A percentile compares a stretch with the other conserved stretches of the same genome.
Conservation (phyloP, 2,797 vertebrate genomes). For the Tokudaia muenninki region DNA sequence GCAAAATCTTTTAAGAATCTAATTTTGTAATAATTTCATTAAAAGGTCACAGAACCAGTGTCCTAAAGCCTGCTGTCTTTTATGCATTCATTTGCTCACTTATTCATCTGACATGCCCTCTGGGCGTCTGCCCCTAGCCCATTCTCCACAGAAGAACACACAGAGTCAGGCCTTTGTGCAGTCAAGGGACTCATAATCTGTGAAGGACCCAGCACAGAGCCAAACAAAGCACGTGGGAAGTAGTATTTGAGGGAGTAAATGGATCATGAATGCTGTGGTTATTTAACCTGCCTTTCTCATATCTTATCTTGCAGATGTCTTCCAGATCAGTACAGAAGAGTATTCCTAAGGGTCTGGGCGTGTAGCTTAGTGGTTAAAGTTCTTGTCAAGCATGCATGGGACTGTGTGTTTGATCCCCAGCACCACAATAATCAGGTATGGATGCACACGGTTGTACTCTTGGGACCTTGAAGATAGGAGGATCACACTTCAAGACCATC, state of each 20-base stretch:
- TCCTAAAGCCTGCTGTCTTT: neutral
- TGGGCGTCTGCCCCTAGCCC: too few relatives aligned
- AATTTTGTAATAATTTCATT: conserved; percentile 10
- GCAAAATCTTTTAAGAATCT: conserved; percentile 29
- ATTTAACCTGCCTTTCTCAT: neutral
- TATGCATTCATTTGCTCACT: neutral
- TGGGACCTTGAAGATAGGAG: neutral
- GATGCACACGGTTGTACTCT: neutral
- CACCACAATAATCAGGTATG: neutral
- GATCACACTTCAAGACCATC: neutral
- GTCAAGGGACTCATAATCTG: neutral
- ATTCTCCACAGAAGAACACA: neutral
- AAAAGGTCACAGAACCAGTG: neutral
- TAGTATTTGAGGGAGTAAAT: neutral
- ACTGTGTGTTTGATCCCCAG: neutral
- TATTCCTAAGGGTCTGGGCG: neutral
- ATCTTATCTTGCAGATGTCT: neutral
- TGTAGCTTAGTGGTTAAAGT: neutral
- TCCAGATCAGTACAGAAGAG: neutral
- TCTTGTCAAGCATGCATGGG: neutral
- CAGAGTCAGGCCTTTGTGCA: neutral
- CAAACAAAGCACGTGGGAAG: neutral
- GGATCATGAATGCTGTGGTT: accelerated
- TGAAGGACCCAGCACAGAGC: neutral
- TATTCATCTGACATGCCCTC: neutral